Evolutionary conservation across 2,797 vertebrate genomes (phyloP), one percentile per base, ranked within the genome.

Genomic region (Characodon lateralis): DNA sequence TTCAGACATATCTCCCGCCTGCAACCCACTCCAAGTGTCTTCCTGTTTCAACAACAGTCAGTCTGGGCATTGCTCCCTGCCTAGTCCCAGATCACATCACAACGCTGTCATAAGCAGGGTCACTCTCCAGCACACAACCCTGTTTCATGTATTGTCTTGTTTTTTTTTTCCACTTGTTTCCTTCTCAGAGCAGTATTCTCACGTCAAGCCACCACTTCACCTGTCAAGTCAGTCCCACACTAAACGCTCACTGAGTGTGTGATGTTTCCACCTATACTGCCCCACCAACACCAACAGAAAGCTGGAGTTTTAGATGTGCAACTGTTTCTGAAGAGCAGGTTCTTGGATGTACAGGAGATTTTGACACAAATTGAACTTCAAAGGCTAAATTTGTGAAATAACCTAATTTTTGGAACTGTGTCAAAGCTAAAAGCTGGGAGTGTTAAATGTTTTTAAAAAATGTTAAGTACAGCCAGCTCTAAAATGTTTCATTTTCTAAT

Each of bases 241-340:
- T 76, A 81, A 81, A 78, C 26, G 24, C 73, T 87, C 86, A 53
- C 83, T 3, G 80, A 80, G 43, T 70, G n/a, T 48, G 43, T 48
- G n/a, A 70, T 77, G 86, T 85, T 81, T 84, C 85, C 82, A 8
- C 77, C 80, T 68, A 2, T 55, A 48, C 63, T 28, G 76, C 83
- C 78, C 72, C 77, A 39, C 80, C 61, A 72, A 72, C 65, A 77
- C 68, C 87, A 68, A 78, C 73, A 77, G 84, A 81, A 79, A 63
- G 88, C 55, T 89, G 89, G 91, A 91, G 89, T 85, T 92, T 89
- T 82, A 88, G 74, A 85, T 74, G 68, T 74, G 46, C 86, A 86
- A 78, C 41, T 13, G 6, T 82, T 84, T 73, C 84, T 83, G 63
- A 66, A 51, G 87, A 79, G 81, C 85, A 78, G 69, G 85, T 39